These are phyloP conservation scores for Cydia pomonella DNA, from an alignment of 1,140 invertebrate species.

Conservation along the genomic window DNA sequence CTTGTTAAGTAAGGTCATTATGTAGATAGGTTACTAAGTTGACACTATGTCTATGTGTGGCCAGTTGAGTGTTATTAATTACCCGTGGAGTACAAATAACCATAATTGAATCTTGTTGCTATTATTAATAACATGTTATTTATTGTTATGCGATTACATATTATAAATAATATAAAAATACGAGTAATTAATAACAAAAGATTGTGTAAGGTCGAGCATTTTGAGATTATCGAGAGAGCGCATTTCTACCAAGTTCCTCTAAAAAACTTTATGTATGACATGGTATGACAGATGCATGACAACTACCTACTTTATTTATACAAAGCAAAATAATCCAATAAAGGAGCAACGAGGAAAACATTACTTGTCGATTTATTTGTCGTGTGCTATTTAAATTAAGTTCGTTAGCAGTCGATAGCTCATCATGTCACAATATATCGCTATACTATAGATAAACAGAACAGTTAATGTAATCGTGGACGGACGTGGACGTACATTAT, in stretches of 20 bases:
- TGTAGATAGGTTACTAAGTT: constrained; percentile 11
- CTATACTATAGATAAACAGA: too few relatives aligned
- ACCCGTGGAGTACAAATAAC: background rate
- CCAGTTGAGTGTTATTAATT: background rate
- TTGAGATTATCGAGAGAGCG: too few relatives aligned
- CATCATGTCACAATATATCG: background rate
- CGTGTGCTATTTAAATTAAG: background rate
- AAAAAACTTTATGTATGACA: too few relatives aligned
- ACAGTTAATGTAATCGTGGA: too few relatives aligned
- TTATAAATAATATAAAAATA: too few relatives aligned
- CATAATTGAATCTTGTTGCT: background rate
- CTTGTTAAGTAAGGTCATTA: constrained; percentile 3
- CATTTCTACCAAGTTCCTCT: too few relatives aligned
- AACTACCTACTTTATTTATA: background rate
- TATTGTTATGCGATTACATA: background rate
- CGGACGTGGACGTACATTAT: too few relatives aligned
- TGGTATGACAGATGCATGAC: background rate
- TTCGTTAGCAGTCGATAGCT: constrained; percentile 2
- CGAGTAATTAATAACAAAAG: too few relatives aligned
- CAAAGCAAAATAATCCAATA: background rate
- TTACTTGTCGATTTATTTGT: background rate
- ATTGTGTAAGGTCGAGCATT: too few relatives aligned
- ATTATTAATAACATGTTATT: background rate
- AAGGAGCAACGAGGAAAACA: background rate
- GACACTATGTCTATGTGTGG: constrained; percentile 1